Conservation (phyloP, 2,797 vertebrate genomes). For the Heliangelus exortis region DNA sequence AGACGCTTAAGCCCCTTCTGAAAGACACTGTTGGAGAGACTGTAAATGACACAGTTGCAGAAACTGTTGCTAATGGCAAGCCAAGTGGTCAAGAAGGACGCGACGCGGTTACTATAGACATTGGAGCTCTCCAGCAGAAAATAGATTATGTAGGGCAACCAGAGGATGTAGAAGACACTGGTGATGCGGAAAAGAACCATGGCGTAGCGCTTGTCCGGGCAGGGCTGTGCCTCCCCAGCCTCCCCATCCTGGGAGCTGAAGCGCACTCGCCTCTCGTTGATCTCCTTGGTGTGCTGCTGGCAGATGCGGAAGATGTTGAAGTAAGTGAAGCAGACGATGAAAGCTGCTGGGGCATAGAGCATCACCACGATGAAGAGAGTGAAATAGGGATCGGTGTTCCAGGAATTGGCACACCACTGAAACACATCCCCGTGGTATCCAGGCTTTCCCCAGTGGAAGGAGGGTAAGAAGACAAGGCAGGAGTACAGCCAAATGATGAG, state of each 20-base stretch:
- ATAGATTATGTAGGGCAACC: slow-evolving; percentile 98
- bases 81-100: slow-evolving; percentile 97
- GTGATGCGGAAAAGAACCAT: slow-evolving; percentile 97
- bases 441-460: slow-evolving; percentile 97
- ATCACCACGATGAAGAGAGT: slow-evolving; percentile 93
- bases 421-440: slow-evolving; percentile 98
- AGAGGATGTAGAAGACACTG: slow-evolving; percentile 97
- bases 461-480: slow-evolving; percentile 92
- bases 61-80: slow-evolving; percentile 99
- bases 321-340: slow-evolving; percentile 96
- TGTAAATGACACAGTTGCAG: slow-evolving; percentile 99
- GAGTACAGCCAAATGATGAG: slow-evolving; percentile 94
- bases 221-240: slow-evolving; percentile 81
- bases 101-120: slow-evolving; percentile 86
- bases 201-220: slow-evolving; percentile 94
- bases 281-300: slow-evolving; percentile 95
- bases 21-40: slow-evolving; percentile 98
- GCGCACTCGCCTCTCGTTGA: slow-evolving; percentile 91
- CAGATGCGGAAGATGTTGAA: slow-evolving; percentile 99
- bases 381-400: slow-evolving; percentile 90
- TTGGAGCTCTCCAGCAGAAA: slow-evolving; percentile 95
- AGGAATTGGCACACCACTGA: slow-evolving; percentile 89
- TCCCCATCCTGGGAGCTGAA: slow-evolving; percentile 88
- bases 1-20: slow-evolving; percentile 94
- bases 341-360: slow-evolving; percentile 93